Base-by-base conservation (phyloP, 2,888 invertebrate genomes). In the Sarcophaga variegata region DNA sequence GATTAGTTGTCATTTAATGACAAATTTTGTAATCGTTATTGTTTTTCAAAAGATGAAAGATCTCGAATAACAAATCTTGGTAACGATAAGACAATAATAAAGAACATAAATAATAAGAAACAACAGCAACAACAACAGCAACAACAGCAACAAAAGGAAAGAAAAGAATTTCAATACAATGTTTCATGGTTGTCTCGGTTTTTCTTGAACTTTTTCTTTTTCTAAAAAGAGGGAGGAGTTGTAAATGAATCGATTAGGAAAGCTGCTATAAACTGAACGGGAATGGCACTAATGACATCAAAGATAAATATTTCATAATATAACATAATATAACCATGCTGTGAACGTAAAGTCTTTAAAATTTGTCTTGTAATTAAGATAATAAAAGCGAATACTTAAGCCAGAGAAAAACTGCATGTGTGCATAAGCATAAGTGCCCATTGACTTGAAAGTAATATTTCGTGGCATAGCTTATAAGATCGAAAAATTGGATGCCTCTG, bases 1-100 rank as follows among this genome's bases (percentile, higher is more conserved):
- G 45, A 77, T 77, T 54, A 64, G 25, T 64, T 64, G 64, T 71
- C 59, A 45, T 45, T 64, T 20, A 64, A 27, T 64, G 37, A 71
- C 49, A 71, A 63, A 59, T 37, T 71, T 80, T 64, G 20, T 49
- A 71, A 64, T 63, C 14, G 3, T 12, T 54, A 14, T 54, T 54
- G 54, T 63, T 22, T 10, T 20, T 71, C 54, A 8, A 45, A 37
- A 37, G 37, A n/a, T 77, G 20, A 45, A 63, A 63, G 47, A 72
- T 80, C 54, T 72, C 17, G 59, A 25, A 72, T 22, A 49, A 71
- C 37, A 54, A 79, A 71, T 54, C 22, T 37, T 11, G 20, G n/a
- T 63, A 37, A 54, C 70, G 12, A 71, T 17, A 79, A 63, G 67
- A 66, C 17, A 27, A 27, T 37, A 37, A 37, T 37, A 37, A 37